Conservation (phyloP, 2,113 vertebrate species). For the Corvus cornix region DNA sequence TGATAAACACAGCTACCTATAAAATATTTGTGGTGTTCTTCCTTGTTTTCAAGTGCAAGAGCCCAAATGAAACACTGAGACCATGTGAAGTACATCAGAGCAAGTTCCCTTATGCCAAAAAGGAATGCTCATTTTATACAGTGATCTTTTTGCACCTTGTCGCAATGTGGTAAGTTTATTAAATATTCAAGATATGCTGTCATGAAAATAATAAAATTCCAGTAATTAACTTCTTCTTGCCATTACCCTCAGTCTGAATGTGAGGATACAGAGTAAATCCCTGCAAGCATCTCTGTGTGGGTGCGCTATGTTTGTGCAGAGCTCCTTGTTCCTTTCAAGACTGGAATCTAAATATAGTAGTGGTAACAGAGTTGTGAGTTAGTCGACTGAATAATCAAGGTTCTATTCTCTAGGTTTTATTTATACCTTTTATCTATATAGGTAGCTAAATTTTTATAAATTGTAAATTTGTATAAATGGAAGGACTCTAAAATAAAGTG, state of each 20-base stretch:
- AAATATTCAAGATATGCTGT: constrained; percentile 25
- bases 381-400: not conserved
- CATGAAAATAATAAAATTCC: not conserved
- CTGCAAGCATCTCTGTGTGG: not conserved
- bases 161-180: constrained; percentile 92
- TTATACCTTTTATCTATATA: not conserved
- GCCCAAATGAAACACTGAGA: constrained; percentile 82
- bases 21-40: not conserved
- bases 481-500: not conserved
- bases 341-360: not conserved
- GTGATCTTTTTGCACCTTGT: constrained; percentile 94
- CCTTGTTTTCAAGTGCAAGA: constrained; percentile 85
- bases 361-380: not conserved
- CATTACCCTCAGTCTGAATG: not conserved
- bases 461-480: not conserved
- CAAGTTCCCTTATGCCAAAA: constrained; percentile 97
- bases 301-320: not conserved
- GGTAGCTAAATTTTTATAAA: not conserved
- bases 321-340: not conserved
- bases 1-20: not conserved
- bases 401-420: not conserved
- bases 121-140: constrained; percentile 96
- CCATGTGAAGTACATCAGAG: constrained; percentile 94
- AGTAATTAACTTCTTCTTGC: not conserved
- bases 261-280: not conserved